Base-by-base conservation (phyloP, 1,140 invertebrate species). In the Streblospio benedicti region DNA sequence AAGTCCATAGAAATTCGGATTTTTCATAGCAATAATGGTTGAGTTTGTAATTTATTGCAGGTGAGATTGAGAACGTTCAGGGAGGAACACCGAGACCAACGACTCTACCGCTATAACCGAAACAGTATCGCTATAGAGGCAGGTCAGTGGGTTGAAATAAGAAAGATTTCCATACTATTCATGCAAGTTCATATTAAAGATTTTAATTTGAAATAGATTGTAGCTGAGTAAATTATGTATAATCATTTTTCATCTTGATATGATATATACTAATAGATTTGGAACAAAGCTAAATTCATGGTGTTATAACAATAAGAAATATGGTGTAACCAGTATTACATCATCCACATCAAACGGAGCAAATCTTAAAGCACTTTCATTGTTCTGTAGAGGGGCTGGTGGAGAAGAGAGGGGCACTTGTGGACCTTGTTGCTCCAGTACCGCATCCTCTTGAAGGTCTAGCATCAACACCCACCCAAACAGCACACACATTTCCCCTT, bases 401-500 rank as follows among this genome's bases (percentile, higher is more conserved):
- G 44, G 86, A 89, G 64, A 85, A 87, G 68, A 80, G 87, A 67
- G 77, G 88, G 27, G 82, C 79, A 30, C 85, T 84, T 71, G 85
- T 89, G 1, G 89, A 93, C 71, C 85, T 89, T 60, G 85, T 90
- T 71, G 86, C 87, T 45, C 85, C 84, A 49, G 82, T 84, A 35
- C 89, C 91, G 2, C 83, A 81, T 55, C 63, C 81, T 82, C 65
- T 75, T 82, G 87, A 81, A 41, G 69, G 58, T 41, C 55, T 63
- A 16, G 49, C 61, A 32, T 68, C 69, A 9, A 57, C 69, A 45
- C 28, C 64, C 59, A 51, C 72, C 63, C 64, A 73, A 61, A 63
- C 69, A 43, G n/a, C n/a, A n/a, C 73, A 75, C 0, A 59, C 71
- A 66, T 94, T 95, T 79, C 91, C 91, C 18, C 71, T 87, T 4